Conservation (phyloP, 2,888 invertebrate species). For the Lithosia quadra region DNA sequence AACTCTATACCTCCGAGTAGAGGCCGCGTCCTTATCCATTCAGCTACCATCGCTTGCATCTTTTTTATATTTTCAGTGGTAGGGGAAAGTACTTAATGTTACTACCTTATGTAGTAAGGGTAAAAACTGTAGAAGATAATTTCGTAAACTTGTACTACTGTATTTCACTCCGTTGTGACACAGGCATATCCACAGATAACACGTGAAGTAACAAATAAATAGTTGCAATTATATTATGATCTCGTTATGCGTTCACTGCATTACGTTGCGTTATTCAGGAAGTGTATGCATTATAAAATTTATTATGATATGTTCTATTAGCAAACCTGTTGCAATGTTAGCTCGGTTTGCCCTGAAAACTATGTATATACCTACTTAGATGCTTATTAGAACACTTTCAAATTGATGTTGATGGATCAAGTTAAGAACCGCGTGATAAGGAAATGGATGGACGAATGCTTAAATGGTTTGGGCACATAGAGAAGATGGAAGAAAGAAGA, state of each 20-base stretch:
- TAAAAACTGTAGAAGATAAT: too few relatives aligned
- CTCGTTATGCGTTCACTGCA: constrained; percentile 36
- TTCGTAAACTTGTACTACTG: constrained; percentile 19
- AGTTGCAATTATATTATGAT: constrained; percentile 51
- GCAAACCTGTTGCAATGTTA: constrained; percentile 16
- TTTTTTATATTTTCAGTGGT: too few relatives aligned
- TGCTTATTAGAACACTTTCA: too few relatives aligned
- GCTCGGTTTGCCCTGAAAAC: background rate
- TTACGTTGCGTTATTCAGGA: constrained; percentile 37
- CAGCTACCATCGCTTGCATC: too few relatives aligned
- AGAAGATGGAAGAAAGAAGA: too few relatives aligned
- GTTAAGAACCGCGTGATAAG: too few relatives aligned
- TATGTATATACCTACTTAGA: background rate
- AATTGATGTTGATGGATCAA: too few relatives aligned
- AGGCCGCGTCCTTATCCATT: too few relatives aligned
- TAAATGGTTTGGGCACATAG: too few relatives aligned
- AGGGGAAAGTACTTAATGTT: too few relatives aligned
- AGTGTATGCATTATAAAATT: constrained; percentile 25
- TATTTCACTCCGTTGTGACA: background rate
- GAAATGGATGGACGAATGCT: too few relatives aligned
- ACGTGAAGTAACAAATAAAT: constrained; percentile 50
- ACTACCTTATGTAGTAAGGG: background rate
- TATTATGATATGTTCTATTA: constrained; percentile 22
- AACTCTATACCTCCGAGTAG: too few relatives aligned
- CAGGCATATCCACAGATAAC: constrained; percentile 7